These are phyloP conservation scores for Drosophila quinaria DNA, from an alignment of 2,888 invertebrate genomes.

Conservation along the genomic window DNA sequence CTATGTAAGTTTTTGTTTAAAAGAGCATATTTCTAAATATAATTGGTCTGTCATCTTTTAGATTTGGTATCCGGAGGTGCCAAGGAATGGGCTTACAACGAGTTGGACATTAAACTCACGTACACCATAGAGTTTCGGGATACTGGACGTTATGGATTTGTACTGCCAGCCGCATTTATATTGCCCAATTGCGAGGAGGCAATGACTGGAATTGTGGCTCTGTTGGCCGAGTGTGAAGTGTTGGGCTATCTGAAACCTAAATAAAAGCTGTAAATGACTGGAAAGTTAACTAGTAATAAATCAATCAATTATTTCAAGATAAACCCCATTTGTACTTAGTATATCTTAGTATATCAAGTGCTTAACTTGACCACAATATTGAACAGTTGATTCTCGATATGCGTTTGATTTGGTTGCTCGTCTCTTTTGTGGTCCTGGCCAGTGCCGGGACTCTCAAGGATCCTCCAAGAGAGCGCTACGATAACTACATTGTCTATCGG, in stretches of 20 bases:
- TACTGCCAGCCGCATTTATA: slow-evolving; percentile 89
- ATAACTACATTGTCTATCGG: slow-evolving; percentile 82
- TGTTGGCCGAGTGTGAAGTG: slow-evolving; percentile 85
- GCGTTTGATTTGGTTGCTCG: slow-evolving; percentile 65
- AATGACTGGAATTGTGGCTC: slow-evolving; percentile 86
- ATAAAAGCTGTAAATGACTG: slow-evolving; percentile 34
- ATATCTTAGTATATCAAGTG: slow-evolving; percentile 16
- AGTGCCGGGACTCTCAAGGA: slow-evolving; percentile 53
- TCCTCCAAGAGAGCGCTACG: slow-evolving; percentile 76
- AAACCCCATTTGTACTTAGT: slow-evolving; percentile 1
- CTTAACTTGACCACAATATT: background rate
- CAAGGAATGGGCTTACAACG: slow-evolving; percentile 87
- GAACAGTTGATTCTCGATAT: slow-evolving; percentile 49
- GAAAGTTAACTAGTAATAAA: slow-evolving; percentile 46
- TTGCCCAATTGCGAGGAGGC: slow-evolving; percentile 88
- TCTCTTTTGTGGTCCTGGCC: slow-evolving; percentile 56
- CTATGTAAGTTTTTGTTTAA: slow-evolving; percentile 86
- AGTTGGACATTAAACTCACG: slow-evolving; percentile 86
- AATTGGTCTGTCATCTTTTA: slow-evolving; percentile 38
- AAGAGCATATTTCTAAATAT: slow-evolving; percentile 35
- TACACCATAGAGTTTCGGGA: slow-evolving; percentile 88
- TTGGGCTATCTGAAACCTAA: slow-evolving; percentile 66
- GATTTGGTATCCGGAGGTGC: slow-evolving; percentile 84
- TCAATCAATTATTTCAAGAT: slow-evolving; percentile 39
- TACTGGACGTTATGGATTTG: slow-evolving; percentile 89